Conservation (phyloP, 2,113 vertebrate species). For the Gymnorhina tibicen region DNA sequence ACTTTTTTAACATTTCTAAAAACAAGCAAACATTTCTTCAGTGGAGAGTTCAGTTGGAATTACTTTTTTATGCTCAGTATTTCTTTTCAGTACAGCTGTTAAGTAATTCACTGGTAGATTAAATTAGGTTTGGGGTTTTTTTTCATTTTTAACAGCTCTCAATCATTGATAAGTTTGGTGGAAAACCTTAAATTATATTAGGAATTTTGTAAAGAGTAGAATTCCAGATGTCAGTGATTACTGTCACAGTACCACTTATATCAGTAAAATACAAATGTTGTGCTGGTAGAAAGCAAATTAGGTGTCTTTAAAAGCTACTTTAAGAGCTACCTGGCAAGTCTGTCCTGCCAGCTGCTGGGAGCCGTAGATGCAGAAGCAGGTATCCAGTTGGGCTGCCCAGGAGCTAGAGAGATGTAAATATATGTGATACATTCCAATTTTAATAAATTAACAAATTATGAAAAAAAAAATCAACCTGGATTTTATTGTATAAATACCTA, state of each 20-base stretch:
- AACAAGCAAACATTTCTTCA: neutral
- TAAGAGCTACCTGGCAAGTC: neutral
- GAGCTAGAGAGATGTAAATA: neutral
- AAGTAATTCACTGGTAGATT: neutral
- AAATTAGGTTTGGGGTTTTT: neutral
- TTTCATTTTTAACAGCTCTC: neutral
- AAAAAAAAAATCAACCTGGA: rapidly evolving
- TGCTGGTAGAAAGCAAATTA: neutral
- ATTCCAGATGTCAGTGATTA: neutral
- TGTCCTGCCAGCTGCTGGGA: neutral
- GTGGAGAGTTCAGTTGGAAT: neutral
- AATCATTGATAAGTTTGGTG: neutral
- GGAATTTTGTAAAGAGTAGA: neutral
- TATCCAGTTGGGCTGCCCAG: neutral
- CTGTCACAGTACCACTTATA: neutral
- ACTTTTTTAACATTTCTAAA: neutral
- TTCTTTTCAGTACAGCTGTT: neutral
- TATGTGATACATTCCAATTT: neutral
- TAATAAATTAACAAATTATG: neutral
- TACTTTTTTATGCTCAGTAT: neutral
- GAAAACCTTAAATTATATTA: neutral
- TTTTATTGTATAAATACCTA: neutral
- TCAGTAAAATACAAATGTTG: neutral
- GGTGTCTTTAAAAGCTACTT: neutral
- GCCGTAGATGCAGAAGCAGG: neutral